A percentile compares a stretch with the other conserved stretches of the same genome.
These are phyloP conservation scores for Uropsilus gracilis DNA, from an alignment of 2,113 vertebrate genomes.

Conservation along the genomic window DNA sequence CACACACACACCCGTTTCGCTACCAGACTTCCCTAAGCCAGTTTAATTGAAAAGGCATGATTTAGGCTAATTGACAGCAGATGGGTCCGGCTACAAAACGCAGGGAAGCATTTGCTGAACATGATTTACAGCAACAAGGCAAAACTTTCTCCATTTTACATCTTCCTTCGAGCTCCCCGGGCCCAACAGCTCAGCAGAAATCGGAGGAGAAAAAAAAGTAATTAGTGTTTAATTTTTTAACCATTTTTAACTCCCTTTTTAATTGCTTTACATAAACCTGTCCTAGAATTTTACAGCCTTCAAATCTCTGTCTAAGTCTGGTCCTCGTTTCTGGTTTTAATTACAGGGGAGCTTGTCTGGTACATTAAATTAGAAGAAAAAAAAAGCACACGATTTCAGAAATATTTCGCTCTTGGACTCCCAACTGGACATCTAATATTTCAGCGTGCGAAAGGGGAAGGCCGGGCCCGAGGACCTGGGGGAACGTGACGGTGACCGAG, in stretches of 20 bases:
- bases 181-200: constrained; percentile 82
- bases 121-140: constrained; percentile 80
- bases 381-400: constrained; percentile 36
- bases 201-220: constrained; percentile 76
- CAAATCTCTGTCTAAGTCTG: constrained; percentile 83
- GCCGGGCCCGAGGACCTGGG: background rate
- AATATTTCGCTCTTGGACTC: constrained; percentile 74
- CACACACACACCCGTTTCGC: constrained; percentile 38
- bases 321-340: constrained; percentile 87
- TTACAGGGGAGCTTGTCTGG: constrained; percentile 85
- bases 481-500: background rate
- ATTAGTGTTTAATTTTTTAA: constrained; percentile 91
- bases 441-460: constrained; percentile 4
- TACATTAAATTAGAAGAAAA: constrained; percentile 78
- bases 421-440: constrained; percentile 54
- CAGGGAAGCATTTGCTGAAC: constrained; percentile 71
- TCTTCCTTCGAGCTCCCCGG: constrained; percentile 69
- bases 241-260: constrained; percentile 87
- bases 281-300: constrained; percentile 88
- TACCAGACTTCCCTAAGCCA: constrained; percentile 80
- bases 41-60: constrained; percentile 88
- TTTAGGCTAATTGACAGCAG: constrained; percentile 88
- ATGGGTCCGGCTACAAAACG: constrained; percentile 76
- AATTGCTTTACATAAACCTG: constrained; percentile 90
- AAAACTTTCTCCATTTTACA: constrained; percentile 72